Percentiles rank a stretch among this genome's conserved stretches.
Evolutionary conservation across 2,797 vertebrate genomes (phyloP).

Genomic region (Psittacula echo): DNA sequence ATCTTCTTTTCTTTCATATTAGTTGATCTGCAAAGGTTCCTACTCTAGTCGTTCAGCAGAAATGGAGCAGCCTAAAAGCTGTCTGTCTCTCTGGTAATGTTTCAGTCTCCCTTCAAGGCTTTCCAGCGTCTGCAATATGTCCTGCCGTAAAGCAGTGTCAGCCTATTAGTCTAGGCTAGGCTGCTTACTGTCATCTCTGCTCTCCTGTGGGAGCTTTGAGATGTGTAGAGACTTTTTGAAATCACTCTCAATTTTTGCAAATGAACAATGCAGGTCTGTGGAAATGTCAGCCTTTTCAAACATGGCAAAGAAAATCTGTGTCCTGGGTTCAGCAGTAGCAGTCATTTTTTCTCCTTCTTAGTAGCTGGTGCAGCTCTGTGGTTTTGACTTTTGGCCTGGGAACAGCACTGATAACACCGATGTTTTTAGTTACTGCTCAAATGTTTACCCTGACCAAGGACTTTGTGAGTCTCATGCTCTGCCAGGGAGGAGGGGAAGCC

Average conservation of each 20-base stretch:
- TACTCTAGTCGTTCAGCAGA: background rate
- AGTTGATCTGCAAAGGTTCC: background rate
- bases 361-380: no score
- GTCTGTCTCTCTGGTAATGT: background rate
- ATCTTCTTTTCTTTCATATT: background rate
- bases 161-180: background rate
- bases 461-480: no score
- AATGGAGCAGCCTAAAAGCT: background rate
- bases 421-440: no score
- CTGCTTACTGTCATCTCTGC: background rate
- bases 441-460: no score
- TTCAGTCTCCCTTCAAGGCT: background rate
- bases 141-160: background rate
- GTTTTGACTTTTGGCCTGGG: no score
- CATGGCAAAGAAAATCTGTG: background rate
- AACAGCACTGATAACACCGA: no score
- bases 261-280: background rate
- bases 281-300: constrained; percentile 49
- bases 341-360: no score
- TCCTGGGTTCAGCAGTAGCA: no score
- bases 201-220: background rate
- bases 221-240: constrained; percentile 1
- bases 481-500: no score
- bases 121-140: background rate
- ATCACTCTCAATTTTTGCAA: constrained; percentile 12